Conservation (phyloP, 2,888 invertebrate species). For the Dryadula phaetusa region DNA sequence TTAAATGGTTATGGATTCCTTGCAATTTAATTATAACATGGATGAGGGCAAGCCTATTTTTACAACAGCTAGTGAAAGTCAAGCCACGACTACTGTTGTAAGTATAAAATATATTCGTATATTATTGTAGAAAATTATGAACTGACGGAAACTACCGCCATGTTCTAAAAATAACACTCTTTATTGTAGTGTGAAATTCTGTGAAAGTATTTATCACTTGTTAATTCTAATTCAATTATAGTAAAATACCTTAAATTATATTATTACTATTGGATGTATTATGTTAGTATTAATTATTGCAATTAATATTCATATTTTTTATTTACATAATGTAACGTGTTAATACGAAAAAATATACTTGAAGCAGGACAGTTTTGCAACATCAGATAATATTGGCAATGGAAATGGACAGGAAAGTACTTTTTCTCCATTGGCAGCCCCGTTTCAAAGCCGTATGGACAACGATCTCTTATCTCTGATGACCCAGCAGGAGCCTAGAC, state of each 20-base stretch:
- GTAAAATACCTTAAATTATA: not conserved
- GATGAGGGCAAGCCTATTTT: conserved; percentile 65
- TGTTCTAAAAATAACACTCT: no score
- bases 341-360: not conserved
- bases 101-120: conserved; percentile 48
- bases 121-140: not conserved
- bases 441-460: conserved; percentile 58
- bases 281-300: no score
- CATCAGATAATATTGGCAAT: conserved; percentile 52
- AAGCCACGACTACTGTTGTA: conserved; percentile 59
- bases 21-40: conserved; percentile 58
- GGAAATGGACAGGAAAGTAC: conserved; percentile 52
- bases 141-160: not conserved
- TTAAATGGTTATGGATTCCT: conserved; percentile 54
- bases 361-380: conserved; percentile 59
- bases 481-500: conserved; percentile 63
- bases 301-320: no score
- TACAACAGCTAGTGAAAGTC: conserved; percentile 60
- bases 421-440: conserved; percentile 62
- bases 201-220: no score
- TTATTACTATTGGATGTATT: no score
- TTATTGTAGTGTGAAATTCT: no score
- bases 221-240: not conserved
- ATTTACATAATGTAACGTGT: no score
- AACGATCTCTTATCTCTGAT: conserved; percentile 59